Evolutionary conservation across 2,888 invertebrate genomes (phyloP).

Genomic region (Thecophora atra): DNA sequence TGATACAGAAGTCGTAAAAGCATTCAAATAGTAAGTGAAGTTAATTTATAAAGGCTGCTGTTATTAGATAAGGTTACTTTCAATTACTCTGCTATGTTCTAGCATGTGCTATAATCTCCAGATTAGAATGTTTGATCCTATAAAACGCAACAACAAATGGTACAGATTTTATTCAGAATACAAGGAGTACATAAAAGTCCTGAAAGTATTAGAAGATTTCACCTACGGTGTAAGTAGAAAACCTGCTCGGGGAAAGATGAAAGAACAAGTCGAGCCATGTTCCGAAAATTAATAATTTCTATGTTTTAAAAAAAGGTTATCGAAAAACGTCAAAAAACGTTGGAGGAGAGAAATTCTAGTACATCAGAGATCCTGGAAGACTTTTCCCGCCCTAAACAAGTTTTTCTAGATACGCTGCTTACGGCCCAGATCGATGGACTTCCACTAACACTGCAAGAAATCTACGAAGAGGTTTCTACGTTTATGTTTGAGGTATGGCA

Average conservation of each 20-base stretch:
- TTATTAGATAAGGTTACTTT: too few species aligned
- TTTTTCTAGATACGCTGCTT: constrained; percentile 60
- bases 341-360: constrained; percentile 30
- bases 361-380: constrained; percentile 39
- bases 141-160: constrained; percentile 48
- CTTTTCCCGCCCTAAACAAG: constrained; percentile 53
- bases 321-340: constrained; percentile 48
- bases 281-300: background rate
- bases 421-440: constrained; percentile 56
- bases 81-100: background rate
- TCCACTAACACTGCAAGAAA: constrained; percentile 53
- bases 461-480: constrained; percentile 63
- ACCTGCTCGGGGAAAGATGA: too few species aligned
- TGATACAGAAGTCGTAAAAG: constrained; percentile 67
- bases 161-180: constrained; percentile 67
- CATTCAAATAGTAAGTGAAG: constrained; percentile 66
- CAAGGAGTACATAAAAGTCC: constrained; percentile 62
- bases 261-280: background rate
- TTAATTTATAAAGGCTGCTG: too few species aligned
- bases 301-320: constrained; percentile 51
- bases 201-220: constrained; percentile 62
- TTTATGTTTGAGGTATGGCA: constrained; percentile 59
- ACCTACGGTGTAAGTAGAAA: constrained; percentile 53
- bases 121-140: constrained; percentile 53
- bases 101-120: constrained; percentile 59